A percentile compares a stretch with the other conserved stretches of the same genome.
phyloP scores from a whole-genome alignment of 2,113 vertebrate genomes.

The Microcebus jonahi region DNA sequence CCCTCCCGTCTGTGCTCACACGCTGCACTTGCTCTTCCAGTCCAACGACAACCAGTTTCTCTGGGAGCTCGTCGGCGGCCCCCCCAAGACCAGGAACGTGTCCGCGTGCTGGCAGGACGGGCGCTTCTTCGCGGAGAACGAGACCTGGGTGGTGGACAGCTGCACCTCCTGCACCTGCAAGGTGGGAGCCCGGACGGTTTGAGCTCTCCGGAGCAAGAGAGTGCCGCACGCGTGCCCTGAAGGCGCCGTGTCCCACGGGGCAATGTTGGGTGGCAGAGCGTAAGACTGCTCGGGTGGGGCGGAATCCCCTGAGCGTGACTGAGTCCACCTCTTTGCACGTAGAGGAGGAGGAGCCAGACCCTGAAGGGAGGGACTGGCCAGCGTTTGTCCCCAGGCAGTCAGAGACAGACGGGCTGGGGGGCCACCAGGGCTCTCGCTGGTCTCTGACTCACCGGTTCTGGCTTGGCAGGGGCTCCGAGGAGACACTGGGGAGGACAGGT shows the following conservation, averaged over 20 bases:
- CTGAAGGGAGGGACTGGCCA: not conserved
- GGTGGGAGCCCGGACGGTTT: conserved; percentile 82
- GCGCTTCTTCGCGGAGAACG: conserved; percentile 94
- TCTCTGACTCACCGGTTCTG: no score
- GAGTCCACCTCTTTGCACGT: accelerated
- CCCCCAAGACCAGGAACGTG: conserved; percentile 91
- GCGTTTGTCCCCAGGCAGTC: accelerated
- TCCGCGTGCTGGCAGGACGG: conserved; percentile 98
- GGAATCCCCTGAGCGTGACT: accelerated
- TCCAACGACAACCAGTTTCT: conserved; percentile 96
- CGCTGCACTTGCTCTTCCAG: conserved; percentile 79
- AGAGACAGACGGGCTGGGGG: accelerated
- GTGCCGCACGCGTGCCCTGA: not conserved
- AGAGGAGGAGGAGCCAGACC: not conserved
- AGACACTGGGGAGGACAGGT: accelerated
- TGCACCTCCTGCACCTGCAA: conserved; percentile 97
- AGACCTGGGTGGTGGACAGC: conserved; percentile 98
- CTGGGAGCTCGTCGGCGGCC: conserved; percentile 92
- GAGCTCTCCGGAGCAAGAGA: not conserved
- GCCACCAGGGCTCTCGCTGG: accelerated
- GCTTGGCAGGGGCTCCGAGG: accelerated
- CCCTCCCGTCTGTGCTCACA: accelerated
- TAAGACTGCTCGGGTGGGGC: not conserved
- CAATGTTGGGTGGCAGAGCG: accelerated
- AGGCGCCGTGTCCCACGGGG: not conserved